These are phyloP conservation scores for Tokudaia muenninki DNA, from an alignment of 2,797 vertebrate genomes.

Conservation along the genomic window DNA sequence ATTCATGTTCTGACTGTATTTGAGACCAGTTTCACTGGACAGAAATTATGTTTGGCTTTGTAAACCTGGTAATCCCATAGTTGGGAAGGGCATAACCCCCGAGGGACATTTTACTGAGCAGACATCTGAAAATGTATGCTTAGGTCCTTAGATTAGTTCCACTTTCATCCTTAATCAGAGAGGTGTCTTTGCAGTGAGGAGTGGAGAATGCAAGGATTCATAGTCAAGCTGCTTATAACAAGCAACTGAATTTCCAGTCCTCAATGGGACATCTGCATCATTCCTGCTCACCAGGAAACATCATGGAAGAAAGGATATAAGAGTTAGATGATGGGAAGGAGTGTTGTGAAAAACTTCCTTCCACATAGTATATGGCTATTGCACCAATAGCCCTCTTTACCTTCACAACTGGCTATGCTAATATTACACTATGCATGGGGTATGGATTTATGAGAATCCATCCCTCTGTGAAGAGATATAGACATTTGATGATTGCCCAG, in stretches of 20 bases:
- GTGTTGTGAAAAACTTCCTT: background rate
- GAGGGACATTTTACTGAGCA: background rate
- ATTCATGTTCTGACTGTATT: background rate
- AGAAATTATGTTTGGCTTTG: background rate
- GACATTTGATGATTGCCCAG: background rate
- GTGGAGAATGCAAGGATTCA: background rate
- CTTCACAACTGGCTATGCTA: background rate
- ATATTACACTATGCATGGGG: background rate
- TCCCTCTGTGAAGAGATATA: background rate
- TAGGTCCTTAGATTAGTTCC: background rate
- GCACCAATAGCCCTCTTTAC: background rate
- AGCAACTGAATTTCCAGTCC: too few relatives aligned
- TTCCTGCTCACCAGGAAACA: background rate
- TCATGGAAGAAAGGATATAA: background rate
- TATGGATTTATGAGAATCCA: background rate
- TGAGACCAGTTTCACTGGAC: background rate
- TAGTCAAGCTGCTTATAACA: background rate
- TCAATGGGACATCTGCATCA: background rate
- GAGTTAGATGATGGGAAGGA: too few relatives aligned
- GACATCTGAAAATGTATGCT: background rate
- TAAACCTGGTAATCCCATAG: background rate
- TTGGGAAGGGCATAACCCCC: background rate
- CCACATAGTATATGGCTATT: background rate
- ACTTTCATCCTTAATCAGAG: background rate
- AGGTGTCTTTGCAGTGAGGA: background rate